Evolutionary conservation across 2,113 vertebrate species (phyloP).

Genomic region (Boleophthalmus pectinirostris): DNA sequence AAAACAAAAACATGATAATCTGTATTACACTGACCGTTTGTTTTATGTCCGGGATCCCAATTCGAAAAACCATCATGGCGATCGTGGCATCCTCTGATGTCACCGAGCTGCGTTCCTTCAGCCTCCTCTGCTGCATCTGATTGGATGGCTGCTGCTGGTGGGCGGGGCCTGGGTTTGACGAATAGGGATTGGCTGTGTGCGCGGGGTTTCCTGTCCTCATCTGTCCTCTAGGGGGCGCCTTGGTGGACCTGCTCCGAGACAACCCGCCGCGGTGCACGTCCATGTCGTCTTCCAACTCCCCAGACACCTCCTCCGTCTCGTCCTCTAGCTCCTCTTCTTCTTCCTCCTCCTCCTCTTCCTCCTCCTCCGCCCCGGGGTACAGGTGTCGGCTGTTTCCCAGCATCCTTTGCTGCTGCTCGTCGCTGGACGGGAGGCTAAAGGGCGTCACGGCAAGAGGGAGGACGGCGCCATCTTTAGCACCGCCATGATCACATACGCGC

Average conservation of each 20-base stretch:
- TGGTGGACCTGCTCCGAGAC: conserved; percentile 57
- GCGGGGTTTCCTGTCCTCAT: conserved; percentile 65
- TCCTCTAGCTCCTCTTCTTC: conserved; percentile 85
- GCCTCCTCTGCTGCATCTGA: conserved; percentile 76
- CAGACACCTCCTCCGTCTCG: conserved; percentile 74
- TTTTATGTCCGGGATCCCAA: conserved; percentile 92
- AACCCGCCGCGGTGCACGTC: conserved; percentile 63
- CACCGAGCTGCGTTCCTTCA: conserved; percentile 79
- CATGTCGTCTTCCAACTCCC: conserved; percentile 75
- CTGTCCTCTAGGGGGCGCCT: conserved; percentile 62
- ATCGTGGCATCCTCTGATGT: conserved; percentile 84
- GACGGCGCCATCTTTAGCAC: conserved; percentile 75
- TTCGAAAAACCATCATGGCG: conserved; percentile 94
- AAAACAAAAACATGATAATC: background rate
- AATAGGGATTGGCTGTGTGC: conserved; percentile 74
- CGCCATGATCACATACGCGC: conserved; percentile 77
- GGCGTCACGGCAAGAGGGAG: conserved; percentile 88
- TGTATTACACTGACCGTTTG: conserved; percentile 83
- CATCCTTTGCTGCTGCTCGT: conserved; percentile 90
- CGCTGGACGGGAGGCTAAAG: conserved; percentile 89
- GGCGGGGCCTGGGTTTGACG: conserved; percentile 72
- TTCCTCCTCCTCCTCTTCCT: conserved; percentile 87
- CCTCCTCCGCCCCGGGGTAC: conserved; percentile 81
- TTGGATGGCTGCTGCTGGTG: conserved; percentile 75
- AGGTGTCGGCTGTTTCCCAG: conserved; percentile 80